Evolutionary conservation across 2,113 vertebrate species (phyloP).

Genomic region (Erythrocercus mccallii): DNA sequence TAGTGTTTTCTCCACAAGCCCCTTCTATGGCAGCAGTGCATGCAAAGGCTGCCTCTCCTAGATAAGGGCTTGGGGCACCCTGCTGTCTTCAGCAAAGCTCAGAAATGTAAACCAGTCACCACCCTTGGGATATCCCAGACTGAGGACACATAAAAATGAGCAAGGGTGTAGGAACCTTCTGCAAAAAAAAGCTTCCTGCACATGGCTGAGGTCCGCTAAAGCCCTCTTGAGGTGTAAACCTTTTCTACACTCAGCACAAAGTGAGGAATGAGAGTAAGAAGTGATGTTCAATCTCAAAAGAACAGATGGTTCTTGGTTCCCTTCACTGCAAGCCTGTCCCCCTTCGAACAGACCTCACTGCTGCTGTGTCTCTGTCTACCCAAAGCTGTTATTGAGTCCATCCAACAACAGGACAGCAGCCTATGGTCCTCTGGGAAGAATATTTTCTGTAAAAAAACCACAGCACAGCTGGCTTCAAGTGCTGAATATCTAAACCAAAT

Average conservation of each 20-base stretch:
- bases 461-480: background rate
- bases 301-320: background rate
- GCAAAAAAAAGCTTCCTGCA: background rate
- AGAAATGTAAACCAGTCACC: background rate
- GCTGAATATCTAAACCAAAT: background rate
- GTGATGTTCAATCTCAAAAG: background rate
- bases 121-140: background rate
- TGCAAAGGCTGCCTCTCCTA: background rate
- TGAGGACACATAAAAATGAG: background rate
- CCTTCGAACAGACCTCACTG: background rate
- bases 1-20: background rate
- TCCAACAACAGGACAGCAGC: background rate
- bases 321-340: background rate
- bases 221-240: background rate
- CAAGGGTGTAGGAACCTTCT: background rate
- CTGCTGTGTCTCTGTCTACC: background rate
- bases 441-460: background rate
- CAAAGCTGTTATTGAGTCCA: background rate
- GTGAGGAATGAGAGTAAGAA: background rate
- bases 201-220: background rate
- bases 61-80: background rate
- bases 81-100: background rate
- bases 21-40: background rate
- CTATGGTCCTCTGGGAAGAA: background rate
- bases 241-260: rapidly evolving